Percentiles rank a stretch among this genome's conserved stretches.
Conservation (phyloP, 2,888 invertebrate genomes). For the Plemyria rubiginata region DNA sequence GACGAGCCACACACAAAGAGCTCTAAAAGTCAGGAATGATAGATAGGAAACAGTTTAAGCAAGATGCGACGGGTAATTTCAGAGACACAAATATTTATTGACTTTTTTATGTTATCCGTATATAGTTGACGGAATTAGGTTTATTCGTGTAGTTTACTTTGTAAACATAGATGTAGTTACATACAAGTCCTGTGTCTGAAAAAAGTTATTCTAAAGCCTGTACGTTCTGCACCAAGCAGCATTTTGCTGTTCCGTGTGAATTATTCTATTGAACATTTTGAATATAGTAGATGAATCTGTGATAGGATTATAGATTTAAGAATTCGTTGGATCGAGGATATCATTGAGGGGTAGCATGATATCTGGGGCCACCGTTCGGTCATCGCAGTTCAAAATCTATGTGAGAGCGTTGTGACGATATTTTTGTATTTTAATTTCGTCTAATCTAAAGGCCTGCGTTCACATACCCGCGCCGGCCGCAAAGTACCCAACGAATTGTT, state of each 20-base stretch:
- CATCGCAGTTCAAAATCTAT: constrained; percentile 17
- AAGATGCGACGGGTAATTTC: too few relatives aligned
- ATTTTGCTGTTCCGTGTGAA: constrained; percentile 4
- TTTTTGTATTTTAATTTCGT: constrained; percentile 34
- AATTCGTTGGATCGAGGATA: constrained; percentile 17
- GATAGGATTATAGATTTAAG: constrained; percentile 49
- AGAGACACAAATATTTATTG: background rate
- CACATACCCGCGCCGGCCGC: constrained; percentile 2
- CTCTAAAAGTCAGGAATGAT: too few relatives aligned
- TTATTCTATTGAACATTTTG: background rate
- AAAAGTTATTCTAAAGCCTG: background rate
- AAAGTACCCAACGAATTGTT: background rate
- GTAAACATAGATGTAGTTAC: background rate
- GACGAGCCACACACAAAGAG: too few relatives aligned
- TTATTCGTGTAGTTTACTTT: background rate
- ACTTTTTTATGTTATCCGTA: background rate
- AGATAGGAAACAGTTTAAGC: too few relatives aligned
- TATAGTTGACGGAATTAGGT: background rate
- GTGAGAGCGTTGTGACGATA: constrained; percentile 28
- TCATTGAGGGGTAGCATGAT: constrained; percentile 18
- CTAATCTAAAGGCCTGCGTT: constrained; percentile 7
- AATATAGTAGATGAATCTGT: constrained; percentile 46
- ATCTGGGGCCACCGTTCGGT: constrained; percentile 22
- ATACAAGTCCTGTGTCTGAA: background rate
- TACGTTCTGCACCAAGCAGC: background rate